Evolutionary conservation across 2,797 vertebrate genomes (phyloP), one percentile per base, ranked within the genome.

Genomic region (Bovichtus variegatus): DNA sequence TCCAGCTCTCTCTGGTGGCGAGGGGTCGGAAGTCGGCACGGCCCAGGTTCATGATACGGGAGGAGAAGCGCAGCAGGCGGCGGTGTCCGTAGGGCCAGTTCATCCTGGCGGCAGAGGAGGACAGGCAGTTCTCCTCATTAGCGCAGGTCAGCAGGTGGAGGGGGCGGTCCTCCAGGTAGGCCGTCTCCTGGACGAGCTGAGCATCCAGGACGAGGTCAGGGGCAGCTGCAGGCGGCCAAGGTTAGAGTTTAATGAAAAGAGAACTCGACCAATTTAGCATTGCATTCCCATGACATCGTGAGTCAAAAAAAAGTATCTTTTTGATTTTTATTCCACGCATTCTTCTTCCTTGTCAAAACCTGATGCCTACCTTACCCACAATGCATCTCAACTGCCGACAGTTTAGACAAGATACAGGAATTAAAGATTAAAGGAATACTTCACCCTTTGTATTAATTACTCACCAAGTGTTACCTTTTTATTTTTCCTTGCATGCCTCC

Each of bases 31-130:
- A 99, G 88, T 99, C 98, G 0, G 98, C 97, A 0, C 95, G 93
- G 47, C 98, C 98, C 67, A 97, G 15, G 89, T 99, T 99, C 94
- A 97, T 95, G 90, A 99, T 99, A 74, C 97, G 96, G 0, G 98
- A 98, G 90, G 98, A 98, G 93, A 99, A 99, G 71, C 98, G 97
- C 18, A 99, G 90, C 43, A 99, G 95, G 78, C 98, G 96, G n/a
- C 98, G 96, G 85, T 98, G 92, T 53, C 98, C 98, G 0, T 98
- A 96, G 41, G 97, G 97, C 98, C 98, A 99, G 71, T 94, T 84
- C 97, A 98, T 97, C 73, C 73, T 93, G 71, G 96, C 95, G 0
- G 98, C 98, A 0, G 98, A 98, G 71, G 94, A 95, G 0, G 98
- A 97, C 41, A 99, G 96, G 87, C 98, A 99, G 88, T 96, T 97